These are phyloP conservation scores for Heterotis niloticus DNA, from an alignment of 2,113 vertebrate genomes.

Conservation along the genomic window DNA sequence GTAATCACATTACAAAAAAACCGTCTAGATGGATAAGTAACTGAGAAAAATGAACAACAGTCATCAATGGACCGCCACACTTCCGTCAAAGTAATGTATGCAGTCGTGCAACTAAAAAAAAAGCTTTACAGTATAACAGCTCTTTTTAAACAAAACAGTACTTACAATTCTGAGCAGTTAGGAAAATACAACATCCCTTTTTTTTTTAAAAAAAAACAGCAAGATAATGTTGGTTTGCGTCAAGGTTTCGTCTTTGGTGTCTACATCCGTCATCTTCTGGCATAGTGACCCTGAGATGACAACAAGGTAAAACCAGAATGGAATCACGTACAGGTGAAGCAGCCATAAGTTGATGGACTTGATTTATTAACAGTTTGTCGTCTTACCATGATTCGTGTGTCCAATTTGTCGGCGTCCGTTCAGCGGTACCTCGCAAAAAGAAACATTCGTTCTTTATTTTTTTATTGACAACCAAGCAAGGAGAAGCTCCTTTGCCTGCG, in stretches of 20 bases:
- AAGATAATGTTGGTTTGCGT: constrained; percentile 63
- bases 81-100: too few relatives aligned
- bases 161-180: too few relatives aligned
- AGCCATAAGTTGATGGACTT: too few relatives aligned
- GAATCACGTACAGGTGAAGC: too few relatives aligned
- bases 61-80: too few relatives aligned
- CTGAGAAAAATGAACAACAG: too few relatives aligned
- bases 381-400: neutral
- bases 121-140: neutral
- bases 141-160: neutral
- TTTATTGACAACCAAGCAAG: neutral
- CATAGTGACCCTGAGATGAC: constrained; percentile 56
- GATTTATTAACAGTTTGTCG: neutral
- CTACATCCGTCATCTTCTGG: constrained; percentile 43
- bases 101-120: neutral
- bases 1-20: too few relatives aligned
- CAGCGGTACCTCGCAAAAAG: neutral
- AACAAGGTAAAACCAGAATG: constrained; percentile 14
- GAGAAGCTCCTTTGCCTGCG: neutral
- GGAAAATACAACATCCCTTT: too few relatives aligned
- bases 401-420: neutral
- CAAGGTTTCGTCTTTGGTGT: constrained; percentile 66
- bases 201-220: constrained; percentile 10
- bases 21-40: too few relatives aligned
- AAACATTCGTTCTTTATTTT: too few relatives aligned